These are phyloP conservation scores for Oligia fasciuncula DNA, from an alignment of 2,888 invertebrate species.

Conservation along the genomic window DNA sequence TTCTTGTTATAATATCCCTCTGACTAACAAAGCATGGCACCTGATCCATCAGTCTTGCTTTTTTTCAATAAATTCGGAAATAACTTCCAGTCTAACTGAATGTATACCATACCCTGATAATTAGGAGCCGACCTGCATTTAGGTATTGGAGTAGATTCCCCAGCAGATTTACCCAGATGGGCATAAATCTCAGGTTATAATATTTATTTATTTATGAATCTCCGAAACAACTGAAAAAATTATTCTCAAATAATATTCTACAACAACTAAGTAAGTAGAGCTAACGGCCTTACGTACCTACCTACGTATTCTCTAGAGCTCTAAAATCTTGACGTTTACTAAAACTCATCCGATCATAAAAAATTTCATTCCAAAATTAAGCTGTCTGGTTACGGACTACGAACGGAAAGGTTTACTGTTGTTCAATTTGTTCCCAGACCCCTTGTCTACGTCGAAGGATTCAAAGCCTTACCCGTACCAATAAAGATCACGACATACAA, in stretches of 20 bases:
- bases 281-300: background rate
- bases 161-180: background rate
- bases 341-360: background rate
- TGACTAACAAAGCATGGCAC: background rate
- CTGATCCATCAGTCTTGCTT: background rate
- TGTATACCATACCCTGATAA: background rate
- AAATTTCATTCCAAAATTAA: background rate
- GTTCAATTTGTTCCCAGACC: slow-evolving; percentile 68
- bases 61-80: background rate
- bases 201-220: background rate
- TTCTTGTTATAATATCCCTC: background rate
- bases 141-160: background rate
- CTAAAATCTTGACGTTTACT: background rate
- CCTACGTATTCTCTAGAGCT: background rate
- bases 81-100: background rate
- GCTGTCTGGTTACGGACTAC: background rate
- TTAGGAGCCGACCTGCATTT: background rate
- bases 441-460: slow-evolving; percentile 66
- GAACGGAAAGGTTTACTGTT: slow-evolving; percentile 16
- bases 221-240: background rate
- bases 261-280: background rate
- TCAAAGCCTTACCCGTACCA: slow-evolving; percentile 66
- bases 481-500: slow-evolving; percentile 66
- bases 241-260: background rate
- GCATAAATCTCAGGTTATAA: background rate